Conservation (phyloP, 1,140 invertebrate genomes). For the Megalopta genalis region DNA sequence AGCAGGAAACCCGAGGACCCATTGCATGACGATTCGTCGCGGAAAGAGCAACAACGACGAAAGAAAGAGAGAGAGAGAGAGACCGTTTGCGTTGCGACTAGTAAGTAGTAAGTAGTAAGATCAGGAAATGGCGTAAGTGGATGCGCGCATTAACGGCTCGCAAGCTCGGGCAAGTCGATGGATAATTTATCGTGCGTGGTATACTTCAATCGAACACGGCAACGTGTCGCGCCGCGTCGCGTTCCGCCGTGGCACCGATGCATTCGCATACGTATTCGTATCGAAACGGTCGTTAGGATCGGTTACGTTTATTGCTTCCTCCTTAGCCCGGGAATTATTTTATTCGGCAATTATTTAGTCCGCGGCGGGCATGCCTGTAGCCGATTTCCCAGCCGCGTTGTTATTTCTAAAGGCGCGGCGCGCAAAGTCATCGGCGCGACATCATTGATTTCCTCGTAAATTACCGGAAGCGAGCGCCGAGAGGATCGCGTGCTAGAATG, state of each 20-base stretch:
- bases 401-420: background rate
- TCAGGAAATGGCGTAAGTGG: background rate
- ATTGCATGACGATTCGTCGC: too few species aligned
- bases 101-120: background rate
- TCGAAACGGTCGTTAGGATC: constrained; percentile 39
- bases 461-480: constrained; percentile 24
- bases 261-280: background rate
- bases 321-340: constrained; percentile 52
- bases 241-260: background rate
- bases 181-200: constrained; percentile 28
- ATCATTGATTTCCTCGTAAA: constrained; percentile 35
- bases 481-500: background rate
- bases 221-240: constrained; percentile 1
- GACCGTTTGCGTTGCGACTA: background rate
- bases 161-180: background rate
- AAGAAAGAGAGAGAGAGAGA: too few species aligned
- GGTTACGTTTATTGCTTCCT: constrained; percentile 56
- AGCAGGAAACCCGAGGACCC: too few species aligned
- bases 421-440: background rate
- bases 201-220: constrained; percentile 12
- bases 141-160: constrained; percentile 3
- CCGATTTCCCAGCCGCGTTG: constrained; percentile 15
- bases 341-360: constrained; percentile 58
- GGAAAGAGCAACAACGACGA: background rate
- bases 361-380: background rate